Evolutionary conservation across 2,797 vertebrate species (phyloP).

Genomic region (Strix occidentalis): DNA sequence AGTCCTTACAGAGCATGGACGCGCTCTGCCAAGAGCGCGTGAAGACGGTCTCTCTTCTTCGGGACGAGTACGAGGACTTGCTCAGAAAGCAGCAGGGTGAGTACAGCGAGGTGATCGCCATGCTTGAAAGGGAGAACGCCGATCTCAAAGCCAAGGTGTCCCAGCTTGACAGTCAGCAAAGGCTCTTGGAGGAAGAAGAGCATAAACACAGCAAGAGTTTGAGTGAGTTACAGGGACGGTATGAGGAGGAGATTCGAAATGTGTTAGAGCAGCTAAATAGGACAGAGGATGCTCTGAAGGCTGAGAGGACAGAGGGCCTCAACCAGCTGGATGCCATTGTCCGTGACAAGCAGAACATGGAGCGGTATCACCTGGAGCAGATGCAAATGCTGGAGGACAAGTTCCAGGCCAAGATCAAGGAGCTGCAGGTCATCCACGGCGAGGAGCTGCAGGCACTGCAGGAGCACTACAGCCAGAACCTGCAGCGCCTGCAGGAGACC

Average conservation of each 20-base stretch:
- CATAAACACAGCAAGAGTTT: constrained; percentile 77
- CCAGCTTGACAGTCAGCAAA: constrained; percentile 78
- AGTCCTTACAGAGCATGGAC: constrained; percentile 81
- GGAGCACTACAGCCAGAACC: constrained; percentile 81
- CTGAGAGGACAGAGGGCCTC: constrained; percentile 78
- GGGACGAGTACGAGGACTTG: constrained; percentile 83
- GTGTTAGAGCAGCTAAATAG: constrained; percentile 78
- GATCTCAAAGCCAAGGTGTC: constrained; percentile 82
- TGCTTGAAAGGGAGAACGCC: constrained; percentile 85
- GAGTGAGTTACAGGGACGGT: constrained; percentile 79
- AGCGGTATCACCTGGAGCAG: constrained; percentile 82
- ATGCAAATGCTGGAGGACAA: constrained; percentile 84
- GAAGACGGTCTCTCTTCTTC: constrained; percentile 77
- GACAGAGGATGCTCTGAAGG: constrained; percentile 81
- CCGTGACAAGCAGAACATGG: constrained; percentile 82
- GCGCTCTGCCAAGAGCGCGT: constrained; percentile 83
- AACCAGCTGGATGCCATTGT: constrained; percentile 81
- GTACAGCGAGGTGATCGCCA: constrained; percentile 78
- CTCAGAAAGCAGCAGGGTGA: constrained; percentile 83
- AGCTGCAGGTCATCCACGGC: constrained; percentile 83
- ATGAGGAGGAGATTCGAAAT: constrained; percentile 79
- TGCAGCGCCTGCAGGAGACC: constrained; percentile 78
- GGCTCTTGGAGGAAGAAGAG: constrained; percentile 78
- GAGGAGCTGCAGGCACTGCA: constrained; percentile 87
- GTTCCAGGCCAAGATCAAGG: constrained; percentile 84